These are phyloP conservation scores for Archilochus colubris DNA, from an alignment of 2,113 vertebrate genomes.

Conservation along the genomic window DNA sequence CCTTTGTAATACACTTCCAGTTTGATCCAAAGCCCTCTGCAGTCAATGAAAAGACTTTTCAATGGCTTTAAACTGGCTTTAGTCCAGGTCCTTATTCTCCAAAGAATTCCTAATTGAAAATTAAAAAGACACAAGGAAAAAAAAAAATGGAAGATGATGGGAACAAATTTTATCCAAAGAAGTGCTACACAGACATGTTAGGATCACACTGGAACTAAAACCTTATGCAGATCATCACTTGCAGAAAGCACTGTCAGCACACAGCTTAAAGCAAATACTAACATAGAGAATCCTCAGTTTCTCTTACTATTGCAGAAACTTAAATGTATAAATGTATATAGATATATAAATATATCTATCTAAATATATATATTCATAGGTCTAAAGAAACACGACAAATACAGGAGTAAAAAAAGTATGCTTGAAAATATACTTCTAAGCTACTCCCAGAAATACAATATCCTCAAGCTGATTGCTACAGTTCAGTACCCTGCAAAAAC, in stretches of 20 bases:
- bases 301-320: neutral
- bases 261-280: neutral
- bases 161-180: neutral
- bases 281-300: neutral
- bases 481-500: neutral
- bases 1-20: neutral
- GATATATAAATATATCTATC: no score
- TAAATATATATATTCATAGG: neutral
- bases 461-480: neutral
- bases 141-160: neutral
- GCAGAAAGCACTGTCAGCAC: neutral
- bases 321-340: no score
- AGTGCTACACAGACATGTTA: neutral
- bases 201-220: neutral
- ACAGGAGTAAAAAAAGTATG: neutral
- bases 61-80: neutral
- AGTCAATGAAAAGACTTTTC: conserved; percentile 25
- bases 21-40: neutral
- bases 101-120: conserved; percentile 27
- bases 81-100: neutral
- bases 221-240: neutral
- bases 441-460: neutral
- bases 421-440: neutral
- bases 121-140: neutral
- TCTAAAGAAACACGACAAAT: neutral